Percentiles rank a stretch among this genome's conserved stretches.
Conservation (phyloP, 2,888 invertebrate species). For the Amphimallon solstitiale region DNA sequence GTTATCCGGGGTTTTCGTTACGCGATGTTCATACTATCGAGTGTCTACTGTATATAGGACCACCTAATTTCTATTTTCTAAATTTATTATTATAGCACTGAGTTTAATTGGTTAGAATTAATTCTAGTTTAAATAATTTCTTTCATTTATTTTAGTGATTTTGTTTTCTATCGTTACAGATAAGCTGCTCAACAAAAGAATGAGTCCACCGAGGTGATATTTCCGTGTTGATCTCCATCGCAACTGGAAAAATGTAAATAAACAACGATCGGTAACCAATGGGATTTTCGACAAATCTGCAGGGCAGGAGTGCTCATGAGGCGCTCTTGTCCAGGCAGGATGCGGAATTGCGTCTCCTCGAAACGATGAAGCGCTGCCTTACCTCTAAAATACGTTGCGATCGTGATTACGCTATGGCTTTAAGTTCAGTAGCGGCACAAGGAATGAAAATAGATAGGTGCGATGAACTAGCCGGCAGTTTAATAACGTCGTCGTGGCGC, state of each 20-base stretch:
- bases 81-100: no score
- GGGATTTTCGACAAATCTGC: constrained; percentile 88
- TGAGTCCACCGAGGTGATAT: constrained; percentile 12
- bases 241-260: not conserved
- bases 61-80: no score
- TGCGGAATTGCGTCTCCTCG: constrained; percentile 90
- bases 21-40: no score
- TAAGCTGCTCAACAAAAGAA: not conserved
- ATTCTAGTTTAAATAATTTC: no score
- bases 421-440: constrained; percentile 82
- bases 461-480: constrained; percentile 78
- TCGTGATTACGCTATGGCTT: constrained; percentile 87
- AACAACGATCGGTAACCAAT: constrained; percentile 59
- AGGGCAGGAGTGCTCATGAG: constrained; percentile 91
- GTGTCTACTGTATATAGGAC: no score
- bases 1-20: no score
- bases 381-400: constrained; percentile 90
- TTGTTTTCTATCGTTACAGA: constrained; percentile 3
- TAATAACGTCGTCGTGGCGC: constrained; percentile 80
- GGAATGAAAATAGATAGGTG: constrained; percentile 85
- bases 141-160: no score
- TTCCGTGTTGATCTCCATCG: not conserved
- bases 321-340: constrained; percentile 91
- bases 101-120: no score
- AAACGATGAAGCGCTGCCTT: constrained; percentile 89